Percentiles rank a stretch among this genome's conserved stretches.
Evolutionary conservation across 2,888 invertebrate genomes (phyloP).

Genomic region (Latheticus oryzae): DNA sequence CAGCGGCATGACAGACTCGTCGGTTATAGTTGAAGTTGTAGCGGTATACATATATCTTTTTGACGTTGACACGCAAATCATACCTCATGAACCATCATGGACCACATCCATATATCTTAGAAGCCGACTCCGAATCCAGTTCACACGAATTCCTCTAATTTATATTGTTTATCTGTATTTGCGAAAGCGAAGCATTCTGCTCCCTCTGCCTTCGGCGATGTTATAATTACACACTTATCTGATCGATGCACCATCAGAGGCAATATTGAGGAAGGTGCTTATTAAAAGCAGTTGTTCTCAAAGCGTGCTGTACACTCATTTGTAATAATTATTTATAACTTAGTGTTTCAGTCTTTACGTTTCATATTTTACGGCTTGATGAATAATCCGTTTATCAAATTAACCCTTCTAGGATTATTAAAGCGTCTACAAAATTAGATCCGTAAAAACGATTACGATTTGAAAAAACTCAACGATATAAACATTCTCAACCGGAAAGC

Average conservation of each 20-base stretch:
- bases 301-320: conserved; percentile 61
- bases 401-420: conserved; percentile 25
- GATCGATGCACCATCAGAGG: conserved; percentile 58
- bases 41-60: conserved; percentile 52
- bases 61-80: conserved; percentile 60
- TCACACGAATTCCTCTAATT: conserved; percentile 45
- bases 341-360: conserved; percentile 46
- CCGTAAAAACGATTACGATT: too few species aligned
- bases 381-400: conserved; percentile 30
- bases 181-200: conserved; percentile 39
- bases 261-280: conserved; percentile 60
- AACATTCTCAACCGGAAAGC: too few species aligned
- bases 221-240: conserved; percentile 57
- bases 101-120: conserved; percentile 42
- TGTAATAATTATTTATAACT: conserved; percentile 66
- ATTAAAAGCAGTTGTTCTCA: conserved; percentile 60
- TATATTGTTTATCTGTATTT: conserved; percentile 48
- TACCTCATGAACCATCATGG: conserved; percentile 46
- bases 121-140: conserved; percentile 19
- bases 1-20: conserved; percentile 42
- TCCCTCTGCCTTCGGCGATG: conserved; percentile 43
- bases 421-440: too few species aligned
- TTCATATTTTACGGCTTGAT: conserved; percentile 26
- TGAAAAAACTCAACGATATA: too few species aligned
- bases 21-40: conserved; percentile 28